phyloP scores from a whole-genome alignment of 2,797 vertebrate genomes.

The Bufotes viridis region DNA sequence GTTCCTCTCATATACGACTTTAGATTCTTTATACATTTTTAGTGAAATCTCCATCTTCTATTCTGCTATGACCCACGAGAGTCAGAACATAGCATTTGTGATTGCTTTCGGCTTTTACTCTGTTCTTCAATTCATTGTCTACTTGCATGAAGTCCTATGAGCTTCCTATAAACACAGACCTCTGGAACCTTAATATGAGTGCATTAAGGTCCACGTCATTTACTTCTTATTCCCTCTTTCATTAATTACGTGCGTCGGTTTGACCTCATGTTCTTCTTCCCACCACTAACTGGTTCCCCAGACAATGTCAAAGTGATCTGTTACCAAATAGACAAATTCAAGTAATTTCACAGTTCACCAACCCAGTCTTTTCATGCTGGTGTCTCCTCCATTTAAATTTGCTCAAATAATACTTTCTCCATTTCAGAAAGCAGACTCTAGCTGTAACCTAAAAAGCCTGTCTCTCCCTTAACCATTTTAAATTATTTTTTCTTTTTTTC shows the following conservation, averaged over 20 bases:
- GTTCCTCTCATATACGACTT: background rate
- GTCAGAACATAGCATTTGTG: background rate
- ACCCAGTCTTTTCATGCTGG: constrained; percentile 44
- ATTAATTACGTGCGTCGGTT: constrained; percentile 48
- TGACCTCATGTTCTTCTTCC: constrained; percentile 41
- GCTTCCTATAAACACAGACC: constrained; percentile 22
- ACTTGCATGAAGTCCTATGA: constrained; percentile 23
- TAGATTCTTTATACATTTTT: background rate
- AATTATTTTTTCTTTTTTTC: constrained; percentile 58
- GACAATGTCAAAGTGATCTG: constrained; percentile 48
- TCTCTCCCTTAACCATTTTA: constrained; percentile 54
- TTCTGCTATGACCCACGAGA: constrained; percentile 6
- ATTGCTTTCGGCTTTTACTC: constrained; percentile 24
- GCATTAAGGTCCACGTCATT: constrained; percentile 27
- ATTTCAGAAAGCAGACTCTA: constrained; percentile 41
- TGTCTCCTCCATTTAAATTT: constrained; percentile 55
- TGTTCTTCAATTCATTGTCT: constrained; percentile 24
- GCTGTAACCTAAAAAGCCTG: constrained; percentile 47
- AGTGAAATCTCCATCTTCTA: constrained; percentile 4
- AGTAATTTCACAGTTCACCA: constrained; percentile 59
- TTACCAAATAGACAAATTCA: constrained; percentile 57
- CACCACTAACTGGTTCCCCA: constrained; percentile 52
- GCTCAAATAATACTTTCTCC: constrained; percentile 56
- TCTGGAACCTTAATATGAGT: constrained; percentile 34
- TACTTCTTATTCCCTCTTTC: constrained; percentile 37